phyloP scores from a whole-genome alignment of 2,888 invertebrate genomes.

The Campoletis raptor region DNA sequence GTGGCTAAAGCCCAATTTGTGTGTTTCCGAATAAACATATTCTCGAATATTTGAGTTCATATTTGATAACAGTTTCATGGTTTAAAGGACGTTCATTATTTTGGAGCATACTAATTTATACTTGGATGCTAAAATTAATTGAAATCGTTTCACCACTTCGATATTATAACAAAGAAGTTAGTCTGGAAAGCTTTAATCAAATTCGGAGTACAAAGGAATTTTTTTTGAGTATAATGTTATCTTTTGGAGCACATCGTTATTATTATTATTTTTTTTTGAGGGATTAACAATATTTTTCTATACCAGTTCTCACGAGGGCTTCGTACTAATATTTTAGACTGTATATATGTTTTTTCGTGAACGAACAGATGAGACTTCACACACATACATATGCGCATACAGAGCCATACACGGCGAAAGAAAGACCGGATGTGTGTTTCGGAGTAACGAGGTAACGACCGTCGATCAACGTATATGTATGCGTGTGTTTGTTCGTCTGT shows the following conservation, averaged over 20 bases:
- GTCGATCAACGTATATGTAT: slow-evolving; percentile 69
- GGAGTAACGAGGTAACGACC: slow-evolving; percentile 74
- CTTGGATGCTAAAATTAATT: background rate
- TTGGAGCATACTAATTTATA: slow-evolving; percentile 3
- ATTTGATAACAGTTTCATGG: background rate
- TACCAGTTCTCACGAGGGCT: slow-evolving; percentile 42
- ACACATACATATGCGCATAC: slow-evolving; percentile 5
- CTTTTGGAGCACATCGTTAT: background rate
- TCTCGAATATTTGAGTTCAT: background rate
- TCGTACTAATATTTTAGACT: slow-evolving; percentile 35
- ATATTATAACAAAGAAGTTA: background rate
- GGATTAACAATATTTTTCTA: slow-evolving; percentile 7
- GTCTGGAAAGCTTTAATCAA: background rate
- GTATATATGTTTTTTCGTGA: slow-evolving; percentile 58
- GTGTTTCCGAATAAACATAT: background rate
- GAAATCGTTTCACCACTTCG: background rate
- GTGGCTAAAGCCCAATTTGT: background rate
- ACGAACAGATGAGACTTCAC: slow-evolving; percentile 53
- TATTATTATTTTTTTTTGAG: background rate
- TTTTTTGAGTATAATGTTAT: background rate
- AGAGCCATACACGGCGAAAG: slow-evolving; percentile 41
- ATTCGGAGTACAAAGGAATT: background rate
- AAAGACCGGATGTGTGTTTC: slow-evolving; percentile 73
- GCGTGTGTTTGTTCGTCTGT: slow-evolving; percentile 44
- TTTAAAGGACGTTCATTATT: background rate